Conservation (phyloP, 2,113 vertebrate genomes). For the Hypomesus transpacificus region DNA sequence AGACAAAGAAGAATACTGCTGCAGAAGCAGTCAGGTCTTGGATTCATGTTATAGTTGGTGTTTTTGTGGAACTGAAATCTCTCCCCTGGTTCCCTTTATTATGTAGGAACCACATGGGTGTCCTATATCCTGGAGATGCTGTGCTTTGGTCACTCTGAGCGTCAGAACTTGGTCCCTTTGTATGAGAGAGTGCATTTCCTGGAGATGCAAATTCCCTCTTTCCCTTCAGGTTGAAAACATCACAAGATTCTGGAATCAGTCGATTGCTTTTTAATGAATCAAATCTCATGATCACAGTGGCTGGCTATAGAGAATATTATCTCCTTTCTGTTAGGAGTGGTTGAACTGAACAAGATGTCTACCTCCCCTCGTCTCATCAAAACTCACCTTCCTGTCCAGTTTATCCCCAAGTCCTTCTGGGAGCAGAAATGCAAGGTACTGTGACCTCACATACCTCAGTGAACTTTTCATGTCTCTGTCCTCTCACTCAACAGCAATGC, state of each 20-base stretch:
- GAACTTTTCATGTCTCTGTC: neutral
- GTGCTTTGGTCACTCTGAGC: constrained; percentile 56
- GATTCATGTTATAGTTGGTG: too few relatives aligned
- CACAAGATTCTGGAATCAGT: too few relatives aligned
- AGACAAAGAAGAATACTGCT: too few relatives aligned
- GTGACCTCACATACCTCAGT: neutral
- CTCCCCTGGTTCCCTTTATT: neutral
- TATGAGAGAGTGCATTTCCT: constrained; percentile 71
- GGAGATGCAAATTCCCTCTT: constrained; percentile 38
- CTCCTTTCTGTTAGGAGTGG: too few relatives aligned
- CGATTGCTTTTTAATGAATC: too few relatives aligned
- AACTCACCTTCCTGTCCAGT: constrained; percentile 65
- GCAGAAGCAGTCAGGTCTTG: too few relatives aligned
- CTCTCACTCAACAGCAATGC: neutral
- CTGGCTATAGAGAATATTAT: too few relatives aligned
- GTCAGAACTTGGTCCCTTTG: constrained; percentile 57
- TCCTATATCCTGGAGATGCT: constrained; percentile 74
- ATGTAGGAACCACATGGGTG: constrained; percentile 76
- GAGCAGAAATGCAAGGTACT: constrained; percentile 66
- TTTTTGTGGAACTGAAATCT: neutral
- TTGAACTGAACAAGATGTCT: neutral
- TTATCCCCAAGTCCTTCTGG: constrained; percentile 68
- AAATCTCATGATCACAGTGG: too few relatives aligned
- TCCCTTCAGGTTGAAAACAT: constrained; percentile 20
- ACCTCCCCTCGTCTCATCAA: constrained; percentile 65